Percentiles rank a stretch among this genome's conserved stretches.
These are phyloP conservation scores for Paramisgurnus dabryanus DNA, from an alignment of 2,113 vertebrate genomes.

Conservation along the genomic window DNA sequence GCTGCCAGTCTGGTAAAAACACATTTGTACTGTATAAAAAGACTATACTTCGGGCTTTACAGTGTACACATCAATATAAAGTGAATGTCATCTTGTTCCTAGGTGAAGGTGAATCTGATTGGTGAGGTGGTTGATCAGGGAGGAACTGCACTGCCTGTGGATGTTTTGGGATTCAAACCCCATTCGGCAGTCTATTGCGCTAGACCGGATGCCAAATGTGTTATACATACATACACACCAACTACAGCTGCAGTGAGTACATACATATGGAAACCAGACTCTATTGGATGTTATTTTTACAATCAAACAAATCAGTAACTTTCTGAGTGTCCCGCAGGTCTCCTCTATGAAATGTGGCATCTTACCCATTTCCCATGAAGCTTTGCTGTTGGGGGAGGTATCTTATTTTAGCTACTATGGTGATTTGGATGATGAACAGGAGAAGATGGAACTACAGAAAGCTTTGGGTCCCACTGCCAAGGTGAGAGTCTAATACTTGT, in stretches of 20 bases:
- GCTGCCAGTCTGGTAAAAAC: conserved; percentile 89
- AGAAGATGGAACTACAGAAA: conserved; percentile 93
- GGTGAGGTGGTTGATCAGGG: conserved; percentile 95
- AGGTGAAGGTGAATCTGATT: conserved; percentile 96
- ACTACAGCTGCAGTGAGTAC: conserved; percentile 87
- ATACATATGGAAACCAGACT: not conserved
- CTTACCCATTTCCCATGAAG: conserved; percentile 95
- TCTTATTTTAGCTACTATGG: conserved; percentile 92
- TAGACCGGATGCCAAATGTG: conserved; percentile 90
- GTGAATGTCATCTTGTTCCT: conserved; percentile 27
- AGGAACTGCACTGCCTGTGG: conserved; percentile 82
- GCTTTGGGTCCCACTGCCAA: conserved; percentile 92
- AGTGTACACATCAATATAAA: not conserved
- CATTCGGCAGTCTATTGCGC: conserved; percentile 93
- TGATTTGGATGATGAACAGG: conserved; percentile 88
- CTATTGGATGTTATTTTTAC: too few relatives aligned
- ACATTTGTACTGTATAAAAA: not conserved
- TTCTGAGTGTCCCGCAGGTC: conserved; percentile 79
- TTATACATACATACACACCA: conserved; percentile 89
- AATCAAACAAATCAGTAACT: conserved; percentile 80
- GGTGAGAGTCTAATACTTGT: conserved; percentile 70
- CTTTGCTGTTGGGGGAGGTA: conserved; percentile 90
- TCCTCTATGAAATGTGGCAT: conserved; percentile 98
- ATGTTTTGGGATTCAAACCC: conserved; percentile 85
- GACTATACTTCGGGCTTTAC: too few relatives aligned